These are phyloP conservation scores for Lasioglossum figueresi DNA, from an alignment of 2,888 invertebrate species.

Conservation along the genomic window DNA sequence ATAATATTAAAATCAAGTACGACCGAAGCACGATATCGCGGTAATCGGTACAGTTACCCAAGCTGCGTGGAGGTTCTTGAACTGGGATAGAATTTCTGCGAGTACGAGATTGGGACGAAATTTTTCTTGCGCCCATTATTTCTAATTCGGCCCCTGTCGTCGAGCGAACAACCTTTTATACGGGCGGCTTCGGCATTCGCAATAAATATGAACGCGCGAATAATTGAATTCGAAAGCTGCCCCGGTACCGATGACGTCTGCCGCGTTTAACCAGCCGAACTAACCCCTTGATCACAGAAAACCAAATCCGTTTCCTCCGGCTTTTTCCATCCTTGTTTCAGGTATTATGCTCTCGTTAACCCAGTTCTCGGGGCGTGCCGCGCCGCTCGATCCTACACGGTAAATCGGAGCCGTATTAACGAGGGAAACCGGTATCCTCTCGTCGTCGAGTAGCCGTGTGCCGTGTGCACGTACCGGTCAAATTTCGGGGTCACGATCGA, in stretches of 20 bases:
- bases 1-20: no score
- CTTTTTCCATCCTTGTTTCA: not conserved
- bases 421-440: not conserved
- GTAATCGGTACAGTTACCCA: no score
- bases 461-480: not conserved
- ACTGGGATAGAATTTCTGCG: not conserved
- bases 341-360: not conserved
- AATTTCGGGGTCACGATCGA: slow-evolving; percentile 14
- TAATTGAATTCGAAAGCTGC: not conserved
- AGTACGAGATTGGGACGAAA: not conserved
- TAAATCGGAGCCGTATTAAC: not conserved
- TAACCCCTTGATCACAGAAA: not conserved
- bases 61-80: not conserved
- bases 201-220: not conserved
- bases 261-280: not conserved
- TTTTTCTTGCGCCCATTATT: not conserved
- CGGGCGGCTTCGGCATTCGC: not conserved
- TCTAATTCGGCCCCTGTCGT: not conserved
- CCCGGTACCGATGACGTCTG: no score
- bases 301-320: not conserved
- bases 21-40: no score
- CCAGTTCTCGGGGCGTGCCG: not conserved
- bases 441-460: not conserved
- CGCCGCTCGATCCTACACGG: not conserved
- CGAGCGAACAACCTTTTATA: not conserved